Evolutionary conservation across 2,113 vertebrate genomes (phyloP).

Genomic region (Plectropomus leopardus): DNA sequence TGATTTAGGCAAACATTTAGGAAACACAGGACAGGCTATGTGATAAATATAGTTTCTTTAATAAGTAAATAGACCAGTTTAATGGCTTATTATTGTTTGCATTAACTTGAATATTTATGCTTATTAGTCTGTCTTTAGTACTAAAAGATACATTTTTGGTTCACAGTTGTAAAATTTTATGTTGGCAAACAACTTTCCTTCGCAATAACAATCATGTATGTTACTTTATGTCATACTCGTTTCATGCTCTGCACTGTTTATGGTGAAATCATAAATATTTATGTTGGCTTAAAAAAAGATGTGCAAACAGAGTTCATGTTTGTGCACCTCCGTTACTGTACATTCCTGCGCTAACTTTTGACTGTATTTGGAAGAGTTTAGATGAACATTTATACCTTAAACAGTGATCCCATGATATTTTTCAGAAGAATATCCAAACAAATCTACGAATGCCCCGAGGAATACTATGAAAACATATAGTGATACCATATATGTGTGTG

Average conservation of each 20-base stretch:
- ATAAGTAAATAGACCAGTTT: not conserved
- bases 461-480: not conserved
- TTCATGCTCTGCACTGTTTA: not conserved
- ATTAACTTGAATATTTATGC: not conserved
- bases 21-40: not conserved
- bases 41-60: not conserved
- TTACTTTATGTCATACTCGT: not conserved
- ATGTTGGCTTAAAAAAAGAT: not conserved
- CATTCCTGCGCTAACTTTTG: not conserved
- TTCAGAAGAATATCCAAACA: not conserved
- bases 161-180: not conserved
- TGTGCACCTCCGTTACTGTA: not conserved
- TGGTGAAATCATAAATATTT: not conserved
- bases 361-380: not conserved
- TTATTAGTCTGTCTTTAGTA: not conserved
- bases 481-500: not conserved
- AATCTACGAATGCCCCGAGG: not conserved
- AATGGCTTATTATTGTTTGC: not conserved
- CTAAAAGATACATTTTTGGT: not conserved
- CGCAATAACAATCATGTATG: not conserved
- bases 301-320: not conserved
- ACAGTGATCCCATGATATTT: not conserved
- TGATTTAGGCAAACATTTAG: not conserved
- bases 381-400: conserved; percentile 2
- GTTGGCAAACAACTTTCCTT: not conserved